Base-by-base conservation (phyloP, 1,140 invertebrate species). In the Drosophila obscura region DNA sequence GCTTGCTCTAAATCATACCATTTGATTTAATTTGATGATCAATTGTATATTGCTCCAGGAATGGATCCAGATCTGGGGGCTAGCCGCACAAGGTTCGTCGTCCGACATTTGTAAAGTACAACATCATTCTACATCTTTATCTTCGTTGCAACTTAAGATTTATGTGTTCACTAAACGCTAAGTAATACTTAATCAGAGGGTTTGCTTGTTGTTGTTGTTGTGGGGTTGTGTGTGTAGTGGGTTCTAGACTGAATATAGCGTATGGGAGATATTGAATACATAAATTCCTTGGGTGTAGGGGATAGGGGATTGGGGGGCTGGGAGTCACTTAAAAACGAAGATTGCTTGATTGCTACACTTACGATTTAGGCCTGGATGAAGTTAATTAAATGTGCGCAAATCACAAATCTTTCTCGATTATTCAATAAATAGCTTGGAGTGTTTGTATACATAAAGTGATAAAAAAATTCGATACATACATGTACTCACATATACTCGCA, bases 131-230 rank as follows among this genome's bases (percentile, higher is more conserved):
- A 24, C 22, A 62, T 50, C 49, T 69, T 61, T 43, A 62, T 60
- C 60, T 80, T 85, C 58, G 46, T 68, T 74, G 61, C 45, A 82
- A 73, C 84, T 88, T 88, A 87, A 88, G 11, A 62, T 22, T 67
- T 73, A 75, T 53, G 35, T 66, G 2, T 9, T 84, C 56, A 83
- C 72, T 67, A 79, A 39, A 75, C 49, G 61, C 83, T 87, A 88
- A 66, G 76, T 88, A 88, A 88, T 88, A 88, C 83, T 89, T 88
- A 88, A 88, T 77, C 80, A 88, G 80, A 88, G 77, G 83, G 73
- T 67, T 67, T 87, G 59, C 35, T 39, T 39, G 11, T 39, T 39
- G 35, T 13, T 13, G 9, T 11, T 13, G 3, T 35, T 31, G 2
- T 7, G 28, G 28, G 45, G 39, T 26, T n/a, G 67, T 63, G 68